Evolutionary conservation across 1,140 invertebrate species (phyloP).

Genomic region (Helicoverpa zea): DNA sequence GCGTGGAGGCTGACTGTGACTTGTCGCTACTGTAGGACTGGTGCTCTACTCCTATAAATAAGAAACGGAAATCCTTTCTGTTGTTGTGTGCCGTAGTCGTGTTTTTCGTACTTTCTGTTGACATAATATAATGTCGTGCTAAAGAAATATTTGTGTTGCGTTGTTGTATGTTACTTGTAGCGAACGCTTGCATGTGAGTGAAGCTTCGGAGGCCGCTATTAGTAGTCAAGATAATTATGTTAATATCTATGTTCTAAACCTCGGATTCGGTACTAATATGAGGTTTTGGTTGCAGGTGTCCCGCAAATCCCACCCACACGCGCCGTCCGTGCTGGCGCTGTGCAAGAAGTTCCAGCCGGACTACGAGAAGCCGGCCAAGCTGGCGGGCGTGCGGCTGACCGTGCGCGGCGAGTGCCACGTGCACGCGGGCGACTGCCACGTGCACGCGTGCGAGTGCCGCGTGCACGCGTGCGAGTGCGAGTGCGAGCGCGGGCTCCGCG

Average conservation of each 20-base stretch:
- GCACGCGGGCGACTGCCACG: background rate
- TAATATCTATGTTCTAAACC: background rate
- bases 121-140: background rate
- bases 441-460: slow-evolving; percentile 9
- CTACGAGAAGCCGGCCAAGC: slow-evolving; percentile 80
- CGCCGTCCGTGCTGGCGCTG: slow-evolving; percentile 83
- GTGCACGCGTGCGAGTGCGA: slow-evolving; percentile 52
- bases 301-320: slow-evolving; percentile 79
- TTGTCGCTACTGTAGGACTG: background rate
- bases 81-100: too few relatives aligned
- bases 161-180: slow-evolving; percentile 21
- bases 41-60: background rate
- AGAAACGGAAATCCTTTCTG: too few relatives aligned
- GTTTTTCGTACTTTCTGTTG: too few relatives aligned
- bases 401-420: slow-evolving; percentile 61
- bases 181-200: slow-evolving; percentile 25
- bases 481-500: background rate
- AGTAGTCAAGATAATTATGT: background rate
- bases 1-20: too few relatives aligned
- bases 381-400: slow-evolving; percentile 53
- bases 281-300: slow-evolving; percentile 68
- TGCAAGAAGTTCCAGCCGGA: slow-evolving; percentile 86
- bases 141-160: background rate
- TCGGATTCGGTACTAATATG: background rate
- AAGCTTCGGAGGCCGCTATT: slow-evolving; percentile 18